Evolutionary conservation across 2,888 invertebrate species (phyloP).

Genomic region (Drosophila ustulata): DNA sequence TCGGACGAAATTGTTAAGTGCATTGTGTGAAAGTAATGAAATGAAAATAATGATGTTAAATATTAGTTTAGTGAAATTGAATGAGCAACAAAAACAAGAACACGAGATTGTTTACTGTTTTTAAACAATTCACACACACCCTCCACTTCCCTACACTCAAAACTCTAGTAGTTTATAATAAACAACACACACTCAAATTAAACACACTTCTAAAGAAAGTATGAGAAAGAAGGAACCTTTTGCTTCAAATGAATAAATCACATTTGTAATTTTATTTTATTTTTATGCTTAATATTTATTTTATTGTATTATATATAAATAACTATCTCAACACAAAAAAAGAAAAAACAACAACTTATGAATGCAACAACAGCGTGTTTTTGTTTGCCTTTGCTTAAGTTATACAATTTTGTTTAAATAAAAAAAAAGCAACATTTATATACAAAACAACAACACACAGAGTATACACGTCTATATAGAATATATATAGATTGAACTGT

Average conservation of each 20-base stretch:
- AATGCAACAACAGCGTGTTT: conserved; percentile 55
- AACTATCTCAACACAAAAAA: conserved; percentile 65
- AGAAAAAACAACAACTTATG: conserved; percentile 32
- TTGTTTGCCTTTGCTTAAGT: conserved; percentile 75
- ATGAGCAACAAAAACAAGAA: conserved; percentile 62
- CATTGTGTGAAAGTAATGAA: conserved; percentile 75
- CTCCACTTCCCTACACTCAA: conserved; percentile 35
- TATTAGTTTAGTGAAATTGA: conserved; percentile 79
- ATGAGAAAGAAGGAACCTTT: conserved; percentile 6
- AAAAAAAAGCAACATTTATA: conserved; percentile 37
- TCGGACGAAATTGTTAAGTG: conserved; percentile 77
- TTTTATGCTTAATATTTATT: conserved; percentile 79
- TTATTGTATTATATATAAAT: conserved; percentile 77
- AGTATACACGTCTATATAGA: conserved; percentile 19
- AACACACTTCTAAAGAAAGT: conserved; percentile 1
- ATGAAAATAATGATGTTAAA: conserved; percentile 66
- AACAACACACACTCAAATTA: conserved; percentile 23
- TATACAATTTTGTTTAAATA: conserved; percentile 72
- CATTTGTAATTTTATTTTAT: conserved; percentile 67
- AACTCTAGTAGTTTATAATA: conserved; percentile 58
- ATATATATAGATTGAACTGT: conserved; percentile 25
- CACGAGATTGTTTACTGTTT: conserved; percentile 59
- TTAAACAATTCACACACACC: conserved; percentile 17
- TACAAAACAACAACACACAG: conserved; percentile 23
- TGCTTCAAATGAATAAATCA: conserved; percentile 51